Conservation (phyloP, 2,113 vertebrate genomes). For the Myodes glareolus region DNA sequence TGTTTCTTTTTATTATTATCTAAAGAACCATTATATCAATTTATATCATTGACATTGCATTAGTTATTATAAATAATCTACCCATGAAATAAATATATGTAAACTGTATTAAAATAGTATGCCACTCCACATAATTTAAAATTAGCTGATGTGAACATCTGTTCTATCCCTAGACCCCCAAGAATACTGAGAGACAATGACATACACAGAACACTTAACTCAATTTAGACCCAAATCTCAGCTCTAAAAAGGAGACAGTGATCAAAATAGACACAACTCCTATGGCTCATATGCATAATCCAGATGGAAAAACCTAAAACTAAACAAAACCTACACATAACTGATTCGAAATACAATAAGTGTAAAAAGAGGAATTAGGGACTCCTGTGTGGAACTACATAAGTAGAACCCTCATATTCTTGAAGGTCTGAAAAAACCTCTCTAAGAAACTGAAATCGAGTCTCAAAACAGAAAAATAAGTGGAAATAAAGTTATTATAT, state of each 20-base stretch:
- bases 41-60: background rate
- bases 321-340: background rate
- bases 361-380: background rate
- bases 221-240: background rate
- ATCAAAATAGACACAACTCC: background rate
- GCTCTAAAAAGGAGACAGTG: slow-evolving; percentile 20
- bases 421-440: background rate
- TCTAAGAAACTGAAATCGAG: slow-evolving; percentile 20
- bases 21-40: background rate
- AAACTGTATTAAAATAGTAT: background rate
- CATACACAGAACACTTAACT: background rate
- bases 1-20: background rate
- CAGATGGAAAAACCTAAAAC: slow-evolving; percentile 8
- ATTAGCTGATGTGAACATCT: background rate
- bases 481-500: background rate
- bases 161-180: background rate
- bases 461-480: slow-evolving; percentile 12
- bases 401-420: background rate
- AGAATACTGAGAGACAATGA: background rate
- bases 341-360: background rate
- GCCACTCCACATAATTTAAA: background rate
- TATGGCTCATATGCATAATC: background rate
- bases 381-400: background rate
- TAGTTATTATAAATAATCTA: background rate
- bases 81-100: background rate